Evolutionary conservation across 1,140 invertebrate genomes (phyloP).

Genomic region (Heliconius melpomene): DNA sequence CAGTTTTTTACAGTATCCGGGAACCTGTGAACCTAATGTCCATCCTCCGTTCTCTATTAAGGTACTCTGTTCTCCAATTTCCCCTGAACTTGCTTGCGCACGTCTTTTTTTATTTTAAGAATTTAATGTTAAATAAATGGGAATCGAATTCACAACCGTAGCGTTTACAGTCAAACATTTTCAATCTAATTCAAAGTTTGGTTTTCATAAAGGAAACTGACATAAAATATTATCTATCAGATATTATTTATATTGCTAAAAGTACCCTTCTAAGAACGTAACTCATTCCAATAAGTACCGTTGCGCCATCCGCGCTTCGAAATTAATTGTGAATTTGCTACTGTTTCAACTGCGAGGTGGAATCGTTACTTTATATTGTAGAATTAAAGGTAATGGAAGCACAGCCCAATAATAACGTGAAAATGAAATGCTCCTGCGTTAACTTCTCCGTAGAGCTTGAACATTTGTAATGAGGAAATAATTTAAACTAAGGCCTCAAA

Average conservation of each 20-base stretch:
- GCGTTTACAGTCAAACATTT: too few species aligned
- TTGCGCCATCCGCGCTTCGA: conserved; percentile 39
- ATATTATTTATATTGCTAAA: conserved; percentile 17
- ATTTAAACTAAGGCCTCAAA: neutral
- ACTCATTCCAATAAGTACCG: conserved; percentile 41
- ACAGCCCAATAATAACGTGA: conserved; percentile 4
- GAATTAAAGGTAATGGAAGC: conserved; percentile 36
- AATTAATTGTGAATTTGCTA: conserved; percentile 51
- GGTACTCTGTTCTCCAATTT: too few species aligned
- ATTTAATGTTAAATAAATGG: too few species aligned
- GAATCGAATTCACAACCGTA: too few species aligned
- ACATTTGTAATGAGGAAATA: neutral
- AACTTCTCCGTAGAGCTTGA: neutral
- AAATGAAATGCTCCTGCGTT: conserved; percentile 9
- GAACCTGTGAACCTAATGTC: too few species aligned
- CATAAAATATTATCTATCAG: neutral
- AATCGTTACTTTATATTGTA: conserved; percentile 48
- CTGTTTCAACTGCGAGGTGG: conserved; percentile 44
- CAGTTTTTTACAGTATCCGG: too few species aligned
- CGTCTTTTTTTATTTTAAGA: too few species aligned
- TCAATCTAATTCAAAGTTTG: neutral
- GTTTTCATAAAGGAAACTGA: neutral
- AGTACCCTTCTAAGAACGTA: conserved; percentile 6
- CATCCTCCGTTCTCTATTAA: too few species aligned
- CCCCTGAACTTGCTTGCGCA: too few species aligned